phyloP scores from a whole-genome alignment of 1,140 invertebrate species.

The Stenopsyche tienmushanensis region DNA sequence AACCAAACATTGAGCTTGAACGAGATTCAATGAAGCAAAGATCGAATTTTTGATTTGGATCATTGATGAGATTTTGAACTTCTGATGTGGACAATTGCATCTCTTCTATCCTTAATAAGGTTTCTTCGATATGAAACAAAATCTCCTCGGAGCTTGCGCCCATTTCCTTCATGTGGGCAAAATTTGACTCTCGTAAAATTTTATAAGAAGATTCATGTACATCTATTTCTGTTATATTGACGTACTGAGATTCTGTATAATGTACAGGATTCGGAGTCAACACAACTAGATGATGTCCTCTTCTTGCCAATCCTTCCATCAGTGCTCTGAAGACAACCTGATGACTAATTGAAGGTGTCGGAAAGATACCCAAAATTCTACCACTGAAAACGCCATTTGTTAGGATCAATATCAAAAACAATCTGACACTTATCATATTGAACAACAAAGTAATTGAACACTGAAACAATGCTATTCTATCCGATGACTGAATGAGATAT shows the following conservation, averaged over 20 bases:
- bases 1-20: slow-evolving; percentile 39
- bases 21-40: slow-evolving; percentile 45
- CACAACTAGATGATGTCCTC: slow-evolving; percentile 54
- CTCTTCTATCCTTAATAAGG: slow-evolving; percentile 32
- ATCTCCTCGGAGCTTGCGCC: slow-evolving; percentile 37
- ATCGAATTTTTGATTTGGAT: slow-evolving; percentile 45
- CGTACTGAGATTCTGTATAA: slow-evolving; percentile 37
- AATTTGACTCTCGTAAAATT: slow-evolving; percentile 22
- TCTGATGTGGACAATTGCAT: slow-evolving; percentile 40
- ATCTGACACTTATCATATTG: no score
- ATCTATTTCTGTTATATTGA: slow-evolving; percentile 49
- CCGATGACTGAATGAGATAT: no score
- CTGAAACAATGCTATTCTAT: no score
- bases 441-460: no score
- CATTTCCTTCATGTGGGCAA: neutral
- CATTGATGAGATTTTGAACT: slow-evolving; percentile 44
- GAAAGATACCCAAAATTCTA: slow-evolving; percentile 55
- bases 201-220: slow-evolving; percentile 44
- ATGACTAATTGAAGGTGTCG: slow-evolving; percentile 58
- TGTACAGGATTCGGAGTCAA: slow-evolving; percentile 48
- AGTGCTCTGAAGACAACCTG: slow-evolving; percentile 55
- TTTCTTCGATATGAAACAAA: neutral
- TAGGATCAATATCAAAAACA: no score
- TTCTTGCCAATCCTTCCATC: slow-evolving; percentile 48
- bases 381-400: no score